Evolutionary conservation across 2,113 vertebrate genomes (phyloP).

Genomic region (Apaloderma vittatum): DNA sequence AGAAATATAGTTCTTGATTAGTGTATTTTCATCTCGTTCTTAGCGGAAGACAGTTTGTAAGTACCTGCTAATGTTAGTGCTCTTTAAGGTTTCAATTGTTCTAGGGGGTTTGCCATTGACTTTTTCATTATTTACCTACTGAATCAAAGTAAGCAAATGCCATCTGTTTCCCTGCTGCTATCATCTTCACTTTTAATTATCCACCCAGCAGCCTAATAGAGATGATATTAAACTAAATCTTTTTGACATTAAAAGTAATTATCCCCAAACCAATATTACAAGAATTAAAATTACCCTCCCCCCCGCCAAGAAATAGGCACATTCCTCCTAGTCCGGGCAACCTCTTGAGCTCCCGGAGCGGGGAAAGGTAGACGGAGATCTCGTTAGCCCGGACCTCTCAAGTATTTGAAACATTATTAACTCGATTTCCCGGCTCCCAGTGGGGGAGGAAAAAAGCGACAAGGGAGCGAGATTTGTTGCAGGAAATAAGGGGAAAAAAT

Average conservation of each 20-base stretch:
- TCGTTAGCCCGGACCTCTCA: background rate
- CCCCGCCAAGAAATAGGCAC: slow-evolving; percentile 13
- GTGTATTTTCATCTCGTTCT: slow-evolving; percentile 74
- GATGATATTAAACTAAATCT: slow-evolving; percentile 99
- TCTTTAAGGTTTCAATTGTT: slow-evolving; percentile 81
- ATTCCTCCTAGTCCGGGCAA: slow-evolving; percentile 15
- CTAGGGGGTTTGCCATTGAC: slow-evolving; percentile 81
- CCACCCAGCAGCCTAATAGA: slow-evolving; percentile 98
- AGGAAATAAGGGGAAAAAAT: background rate
- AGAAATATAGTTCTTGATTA: slow-evolving; percentile 76
- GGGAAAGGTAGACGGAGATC: background rate
- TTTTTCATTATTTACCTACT: slow-evolving; percentile 95
- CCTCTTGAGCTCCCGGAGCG: background rate
- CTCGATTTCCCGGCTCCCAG: slow-evolving; percentile 48
- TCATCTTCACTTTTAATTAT: slow-evolving; percentile 99
- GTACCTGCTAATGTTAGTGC: slow-evolving; percentile 79
- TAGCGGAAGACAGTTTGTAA: slow-evolving; percentile 74
- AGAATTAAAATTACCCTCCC: slow-evolving; percentile 78
- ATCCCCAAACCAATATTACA: slow-evolving; percentile 91
- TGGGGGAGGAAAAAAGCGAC: background rate
- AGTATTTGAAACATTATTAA: slow-evolving; percentile 61
- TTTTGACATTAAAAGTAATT: slow-evolving; percentile 99
- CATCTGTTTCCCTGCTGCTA: slow-evolving; percentile 98
- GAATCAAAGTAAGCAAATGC: slow-evolving; percentile 98
- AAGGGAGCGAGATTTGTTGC: background rate